phyloP scores from a whole-genome alignment of 2,113 vertebrate genomes.

The Furnarius figulus region DNA sequence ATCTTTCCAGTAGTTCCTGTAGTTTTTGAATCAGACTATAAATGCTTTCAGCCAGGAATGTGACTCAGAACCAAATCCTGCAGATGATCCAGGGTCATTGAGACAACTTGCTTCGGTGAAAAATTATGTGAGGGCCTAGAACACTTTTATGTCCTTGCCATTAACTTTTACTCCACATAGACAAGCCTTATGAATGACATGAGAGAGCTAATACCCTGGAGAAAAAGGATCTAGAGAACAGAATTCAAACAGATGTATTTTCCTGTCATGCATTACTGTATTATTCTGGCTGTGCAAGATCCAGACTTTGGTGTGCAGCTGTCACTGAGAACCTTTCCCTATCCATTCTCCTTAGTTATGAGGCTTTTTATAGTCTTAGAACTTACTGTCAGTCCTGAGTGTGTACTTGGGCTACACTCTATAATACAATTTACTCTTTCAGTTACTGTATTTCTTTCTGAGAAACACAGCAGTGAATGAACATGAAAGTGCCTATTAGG shows the following conservation, averaged over 20 bases:
- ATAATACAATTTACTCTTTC: constrained; percentile 50
- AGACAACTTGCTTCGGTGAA: background rate
- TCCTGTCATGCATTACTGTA: background rate
- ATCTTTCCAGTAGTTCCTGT: background rate
- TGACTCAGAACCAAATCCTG: background rate
- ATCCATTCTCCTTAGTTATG: background rate
- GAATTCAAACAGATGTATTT: background rate
- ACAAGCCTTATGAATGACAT: background rate
- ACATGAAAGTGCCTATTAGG: constrained; percentile 55
- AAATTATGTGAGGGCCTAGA: background rate
- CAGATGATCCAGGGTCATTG: background rate
- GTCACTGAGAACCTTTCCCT: background rate
- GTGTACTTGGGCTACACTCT: constrained; percentile 25
- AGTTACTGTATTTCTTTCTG: constrained; percentile 48
- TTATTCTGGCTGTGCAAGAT: background rate
- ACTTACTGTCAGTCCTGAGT: constrained; percentile 41
- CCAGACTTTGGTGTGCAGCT: background rate
- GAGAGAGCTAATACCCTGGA: background rate
- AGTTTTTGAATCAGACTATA: background rate
- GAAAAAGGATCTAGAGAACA: background rate
- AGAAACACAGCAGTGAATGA: constrained; percentile 49
- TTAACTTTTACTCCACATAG: background rate
- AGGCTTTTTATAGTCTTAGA: constrained; percentile 8
- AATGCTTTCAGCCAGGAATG: background rate
- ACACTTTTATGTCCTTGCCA: background rate